phyloP scores from a whole-genome alignment of 2,797 vertebrate genomes.

The Chiropotes sagulatus region DNA sequence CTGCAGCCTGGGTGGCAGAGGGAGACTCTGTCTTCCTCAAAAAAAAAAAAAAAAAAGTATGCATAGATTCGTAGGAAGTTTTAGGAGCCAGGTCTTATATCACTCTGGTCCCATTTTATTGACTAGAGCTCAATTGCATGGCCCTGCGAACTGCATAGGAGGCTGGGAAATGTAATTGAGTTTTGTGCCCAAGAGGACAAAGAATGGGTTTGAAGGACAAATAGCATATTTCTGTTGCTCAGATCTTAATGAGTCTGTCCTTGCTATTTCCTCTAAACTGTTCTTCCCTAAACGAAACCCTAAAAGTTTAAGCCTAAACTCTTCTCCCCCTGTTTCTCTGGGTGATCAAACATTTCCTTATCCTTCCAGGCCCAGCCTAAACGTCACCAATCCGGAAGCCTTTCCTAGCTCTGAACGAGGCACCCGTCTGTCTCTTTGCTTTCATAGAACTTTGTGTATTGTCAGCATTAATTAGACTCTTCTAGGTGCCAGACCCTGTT shows the following conservation, averaged over 20 bases:
- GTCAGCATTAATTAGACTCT: background rate
- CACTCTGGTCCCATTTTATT: background rate
- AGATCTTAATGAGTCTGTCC: background rate
- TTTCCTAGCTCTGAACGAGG: background rate
- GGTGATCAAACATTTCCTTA: background rate
- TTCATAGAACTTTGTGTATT: background rate
- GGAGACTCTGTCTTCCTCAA: background rate
- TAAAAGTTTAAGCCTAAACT: background rate
- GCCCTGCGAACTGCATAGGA: background rate
- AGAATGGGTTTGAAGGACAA: background rate
- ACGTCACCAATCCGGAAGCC: background rate
- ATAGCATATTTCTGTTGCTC: background rate
- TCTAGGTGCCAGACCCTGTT: background rate
- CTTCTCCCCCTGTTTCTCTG: background rate
- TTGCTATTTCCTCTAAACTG: background rate
- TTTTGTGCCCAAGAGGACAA: background rate
- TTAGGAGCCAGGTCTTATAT: background rate
- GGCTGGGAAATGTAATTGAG: background rate
- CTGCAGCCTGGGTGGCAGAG: background rate
- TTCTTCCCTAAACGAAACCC: background rate
- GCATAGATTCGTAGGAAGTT: background rate
- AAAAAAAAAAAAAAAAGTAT: background rate
- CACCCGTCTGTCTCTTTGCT: background rate
- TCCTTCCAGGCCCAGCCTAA: background rate
- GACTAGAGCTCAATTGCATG: background rate